Conservation (phyloP, 2,797 vertebrate species). For the Tamandua tetradactyla region DNA sequence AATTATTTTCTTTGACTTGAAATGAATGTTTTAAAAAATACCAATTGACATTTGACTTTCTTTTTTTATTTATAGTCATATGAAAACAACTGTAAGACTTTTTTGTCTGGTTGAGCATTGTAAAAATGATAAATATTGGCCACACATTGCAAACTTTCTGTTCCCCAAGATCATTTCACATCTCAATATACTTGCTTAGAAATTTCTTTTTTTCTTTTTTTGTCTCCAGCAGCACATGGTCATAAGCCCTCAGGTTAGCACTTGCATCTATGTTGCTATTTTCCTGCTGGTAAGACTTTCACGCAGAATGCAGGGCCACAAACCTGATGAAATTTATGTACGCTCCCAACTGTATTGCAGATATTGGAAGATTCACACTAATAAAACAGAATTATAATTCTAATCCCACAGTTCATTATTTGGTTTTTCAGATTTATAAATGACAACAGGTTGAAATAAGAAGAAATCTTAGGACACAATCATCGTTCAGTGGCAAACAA, state of each 20-base stretch:
- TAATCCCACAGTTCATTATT: background rate
- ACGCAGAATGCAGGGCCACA: background rate
- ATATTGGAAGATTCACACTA: background rate
- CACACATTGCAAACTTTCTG: slow-evolving; percentile 60
- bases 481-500: slow-evolving; percentile 50
- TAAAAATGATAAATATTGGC: slow-evolving; percentile 48
- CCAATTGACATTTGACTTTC: slow-evolving; percentile 49
- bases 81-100: slow-evolving; percentile 55
- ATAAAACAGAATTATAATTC: slow-evolving; percentile 52
- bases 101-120: slow-evolving; percentile 21
- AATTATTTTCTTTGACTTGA: slow-evolving; percentile 73
- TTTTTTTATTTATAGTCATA: slow-evolving; percentile 63
- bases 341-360: background rate
- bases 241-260: slow-evolving; percentile 24
- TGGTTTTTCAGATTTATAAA: slow-evolving; percentile 62
- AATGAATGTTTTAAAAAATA: slow-evolving; percentile 72
- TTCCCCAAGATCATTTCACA: slow-evolving; percentile 63
- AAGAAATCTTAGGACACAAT: slow-evolving; percentile 57
- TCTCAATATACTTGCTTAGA: slow-evolving; percentile 67
- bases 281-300: slow-evolving; percentile 46
- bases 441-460: slow-evolving; percentile 48
- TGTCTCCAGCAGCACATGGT: slow-evolving; percentile 39
- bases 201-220: slow-evolving; percentile 9
- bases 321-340: background rate
- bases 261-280: background rate